Percentiles rank a stretch among this genome's conserved stretches.
Evolutionary conservation across 2,888 invertebrate genomes (phyloP).

Genomic region (Girardia tigrina): DNA sequence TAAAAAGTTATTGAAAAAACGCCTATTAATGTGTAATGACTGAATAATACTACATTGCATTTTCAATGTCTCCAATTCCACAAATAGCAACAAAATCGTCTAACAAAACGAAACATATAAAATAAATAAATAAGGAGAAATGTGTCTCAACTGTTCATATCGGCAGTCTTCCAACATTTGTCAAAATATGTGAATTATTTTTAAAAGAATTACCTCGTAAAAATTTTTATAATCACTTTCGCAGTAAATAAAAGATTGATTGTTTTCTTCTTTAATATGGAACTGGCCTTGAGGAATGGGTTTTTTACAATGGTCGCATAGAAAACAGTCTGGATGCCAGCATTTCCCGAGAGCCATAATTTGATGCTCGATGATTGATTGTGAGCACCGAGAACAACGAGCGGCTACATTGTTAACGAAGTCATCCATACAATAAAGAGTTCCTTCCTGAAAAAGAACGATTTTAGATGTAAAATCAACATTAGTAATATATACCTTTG

Average conservation of each 20-base stretch:
- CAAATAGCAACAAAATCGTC: too few species aligned
- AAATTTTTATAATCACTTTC: not conserved
- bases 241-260: conserved; percentile 4
- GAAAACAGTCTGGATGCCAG: not conserved
- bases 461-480: too few species aligned
- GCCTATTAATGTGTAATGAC: too few species aligned
- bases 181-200: too few species aligned
- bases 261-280: conserved; percentile 1
- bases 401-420: not conserved
- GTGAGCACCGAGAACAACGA: not conserved
- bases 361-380: not conserved
- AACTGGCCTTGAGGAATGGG: not conserved
- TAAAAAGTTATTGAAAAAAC: too few species aligned
- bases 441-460: conserved; percentile 4
- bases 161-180: too few species aligned
- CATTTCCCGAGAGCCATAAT: conserved; percentile 9
- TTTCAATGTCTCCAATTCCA: too few species aligned
- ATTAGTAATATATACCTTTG: not conserved
- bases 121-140: too few species aligned
- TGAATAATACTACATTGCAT: too few species aligned
- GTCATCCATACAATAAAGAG: conserved; percentile 14
- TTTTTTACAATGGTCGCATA: not conserved
- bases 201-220: conserved; percentile 10
- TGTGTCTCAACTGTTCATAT: too few species aligned
- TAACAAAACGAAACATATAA: too few species aligned